A percentile compares a stretch with the other conserved stretches of the same genome.
phyloP scores from a whole-genome alignment of 1,140 invertebrate genomes.

The Pogonomyrmex barbatus region DNA sequence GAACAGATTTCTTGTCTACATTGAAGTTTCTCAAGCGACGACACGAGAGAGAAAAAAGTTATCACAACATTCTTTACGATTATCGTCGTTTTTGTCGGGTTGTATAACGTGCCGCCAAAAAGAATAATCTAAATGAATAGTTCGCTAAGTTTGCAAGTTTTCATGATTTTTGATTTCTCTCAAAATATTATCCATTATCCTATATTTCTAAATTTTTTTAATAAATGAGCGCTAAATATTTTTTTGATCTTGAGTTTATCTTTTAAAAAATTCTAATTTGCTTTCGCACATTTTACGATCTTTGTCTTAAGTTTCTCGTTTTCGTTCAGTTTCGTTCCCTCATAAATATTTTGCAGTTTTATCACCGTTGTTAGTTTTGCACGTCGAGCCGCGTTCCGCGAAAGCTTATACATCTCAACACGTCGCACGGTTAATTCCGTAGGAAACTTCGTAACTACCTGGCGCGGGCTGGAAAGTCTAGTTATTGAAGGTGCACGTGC shows the following conservation, averaged over 20 bases:
- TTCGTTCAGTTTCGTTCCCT: not conserved
- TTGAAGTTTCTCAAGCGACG: not conserved
- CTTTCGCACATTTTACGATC: not conserved
- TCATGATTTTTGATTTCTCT: not conserved
- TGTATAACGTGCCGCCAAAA: not conserved
- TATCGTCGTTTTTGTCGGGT: not conserved
- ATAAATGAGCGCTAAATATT: not conserved
- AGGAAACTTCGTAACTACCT: constrained; percentile 51
- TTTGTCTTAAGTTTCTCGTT: not conserved
- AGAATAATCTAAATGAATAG: not conserved
- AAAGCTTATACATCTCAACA: constrained; percentile 44
- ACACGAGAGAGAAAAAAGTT: not conserved
- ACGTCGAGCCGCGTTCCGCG: constrained; percentile 16
- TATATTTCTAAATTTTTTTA: not conserved
- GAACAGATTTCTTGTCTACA: constrained; percentile 38
- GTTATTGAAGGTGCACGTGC: constrained; percentile 62
- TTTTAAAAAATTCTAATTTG: constrained; percentile 12
- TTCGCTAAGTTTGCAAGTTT: not conserved
- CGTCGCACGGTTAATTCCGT: constrained; percentile 55
- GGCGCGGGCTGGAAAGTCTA: constrained; percentile 53
- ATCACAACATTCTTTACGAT: constrained; percentile 15
- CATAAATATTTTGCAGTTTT: not conserved
- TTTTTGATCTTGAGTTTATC: not conserved
- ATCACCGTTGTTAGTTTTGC: constrained; percentile 5
- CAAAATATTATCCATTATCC: too few relatives aligned